Base-by-base conservation (phyloP, 2,888 invertebrate genomes). In the Scaptomyza polygonia region DNA sequence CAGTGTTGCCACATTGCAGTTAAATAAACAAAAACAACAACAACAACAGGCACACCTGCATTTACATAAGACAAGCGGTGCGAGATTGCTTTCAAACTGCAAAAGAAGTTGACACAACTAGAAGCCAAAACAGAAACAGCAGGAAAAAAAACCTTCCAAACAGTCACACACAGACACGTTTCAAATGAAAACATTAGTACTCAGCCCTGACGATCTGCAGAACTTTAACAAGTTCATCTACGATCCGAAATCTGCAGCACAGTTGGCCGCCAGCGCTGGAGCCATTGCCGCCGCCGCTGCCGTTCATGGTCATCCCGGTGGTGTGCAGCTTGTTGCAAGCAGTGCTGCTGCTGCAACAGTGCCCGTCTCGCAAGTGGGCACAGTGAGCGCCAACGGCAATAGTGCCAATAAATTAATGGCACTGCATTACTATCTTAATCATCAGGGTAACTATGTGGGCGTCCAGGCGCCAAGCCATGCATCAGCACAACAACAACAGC, bases 161-260 rank as follows among this genome's bases (percentile, higher is more conserved):
- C 34, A 27, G n/a, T 21, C 73, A 7, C 34, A 48, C 52, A 48
- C 25, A 58, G 21, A 27, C 74, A 39, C 39, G 3, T 39, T 39
- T 65, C 87, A 87, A 88, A 89, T 89, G 89, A 89, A 89, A 90
- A 89, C 89, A 57, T 56, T 89, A 72, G 82, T 89, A 42, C 81
- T 90, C 54, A 89, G 87, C 67, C 82, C 86, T 45, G 89, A 90
- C 67, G 89, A 89, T 73, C 85, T 90, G 68, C 89, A 89, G 78
- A 89, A 90, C 77, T 89, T 89, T 57, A 87, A 83, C 61, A 90
- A 90, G 77, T 88, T 89, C 72, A 88, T 89, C 25, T 89, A 89
- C 69, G 88, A 88, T 78, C 88, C 88, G 11, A 89, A 89, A 49
- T 76, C 79, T 51, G 86, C 78, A 11, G 89, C 80, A 16, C 85